A percentile compares a stretch with the other conserved stretches of the same genome.
Evolutionary conservation across 2,888 invertebrate species (phyloP).

Genomic region (Hecatera dysodea): DNA sequence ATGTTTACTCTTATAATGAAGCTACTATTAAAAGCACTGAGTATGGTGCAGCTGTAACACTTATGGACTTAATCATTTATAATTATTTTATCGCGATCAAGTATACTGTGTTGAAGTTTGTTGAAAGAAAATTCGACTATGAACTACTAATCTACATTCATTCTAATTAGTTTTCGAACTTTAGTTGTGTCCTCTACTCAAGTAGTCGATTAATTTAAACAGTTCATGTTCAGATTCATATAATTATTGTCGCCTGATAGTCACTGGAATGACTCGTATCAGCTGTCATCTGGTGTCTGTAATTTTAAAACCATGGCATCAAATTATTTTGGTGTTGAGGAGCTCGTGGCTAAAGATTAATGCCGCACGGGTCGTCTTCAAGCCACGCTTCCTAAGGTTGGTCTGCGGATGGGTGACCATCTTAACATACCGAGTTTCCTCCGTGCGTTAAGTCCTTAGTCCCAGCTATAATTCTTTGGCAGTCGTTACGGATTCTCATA

Average conservation of each 20-base stretch:
- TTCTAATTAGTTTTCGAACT: slow-evolving; percentile 11
- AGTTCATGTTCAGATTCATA: neutral
- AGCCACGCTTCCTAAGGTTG: no score
- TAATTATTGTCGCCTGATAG: neutral
- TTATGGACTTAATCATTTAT: neutral
- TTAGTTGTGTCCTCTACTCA: no score
- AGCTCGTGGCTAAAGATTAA: no score
- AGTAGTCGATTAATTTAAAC: slow-evolving; percentile 3
- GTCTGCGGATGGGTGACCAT: no score
- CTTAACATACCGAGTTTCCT: no score
- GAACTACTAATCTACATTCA: neutral
- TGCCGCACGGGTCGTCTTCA: no score
- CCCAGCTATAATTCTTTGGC: no score
- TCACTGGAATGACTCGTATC: neutral
- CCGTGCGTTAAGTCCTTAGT: no score
- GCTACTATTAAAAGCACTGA: slow-evolving; percentile 34
- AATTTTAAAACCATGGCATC: neutral
- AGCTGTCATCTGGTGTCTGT: neutral
- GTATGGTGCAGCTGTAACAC: slow-evolving; percentile 22
- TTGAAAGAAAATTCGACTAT: neutral
- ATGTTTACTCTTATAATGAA: slow-evolving; percentile 31
- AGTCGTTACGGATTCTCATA: no score
- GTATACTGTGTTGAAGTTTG: neutral
- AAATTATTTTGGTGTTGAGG: neutral
- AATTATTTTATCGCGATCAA: neutral